These are phyloP conservation scores for cattle (Bos taurus) DNA, from an alignment of 2,113 vertebrate species.

Conservation along the genomic window ARS-UCD2.0 NC_037336.1:96008001-96008500, in stretches of 20 bases:
- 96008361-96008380: not conserved
- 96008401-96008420: not conserved
- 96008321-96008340: not conserved
- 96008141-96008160: not conserved
- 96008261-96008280: not conserved
- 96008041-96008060: not conserved
- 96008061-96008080: slow-evolving; percentile 4
- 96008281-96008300: not conserved
- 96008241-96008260: not conserved
- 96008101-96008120: not conserved
- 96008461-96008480: not conserved
- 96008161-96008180: not conserved
- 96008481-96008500: not conserved
- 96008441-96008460: not conserved
- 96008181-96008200: not conserved
- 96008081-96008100: not conserved
- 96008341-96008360: not conserved
- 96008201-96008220: not conserved
- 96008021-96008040: not conserved
- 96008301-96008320: not conserved
- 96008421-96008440: not conserved
- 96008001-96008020: not conserved
- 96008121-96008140: not conserved
- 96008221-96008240: not conserved
- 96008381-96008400: not conserved